Evolutionary conservation across 2,888 invertebrate species (phyloP).

Genomic region (Ernsta delagoae): DNA sequence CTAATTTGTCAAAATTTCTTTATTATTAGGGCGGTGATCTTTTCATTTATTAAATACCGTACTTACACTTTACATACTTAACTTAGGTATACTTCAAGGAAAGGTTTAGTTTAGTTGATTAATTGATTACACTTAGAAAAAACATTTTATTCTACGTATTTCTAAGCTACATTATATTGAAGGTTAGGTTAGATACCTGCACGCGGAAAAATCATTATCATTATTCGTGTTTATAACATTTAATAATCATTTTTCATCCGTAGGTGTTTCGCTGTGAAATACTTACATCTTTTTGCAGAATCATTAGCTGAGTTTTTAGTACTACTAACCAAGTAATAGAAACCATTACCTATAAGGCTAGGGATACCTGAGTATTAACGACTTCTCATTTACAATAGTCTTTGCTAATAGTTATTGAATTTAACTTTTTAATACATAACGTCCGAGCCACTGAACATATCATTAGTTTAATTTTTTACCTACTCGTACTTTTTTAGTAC

Average conservation of each 20-base stretch:
- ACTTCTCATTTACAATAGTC: constrained; percentile 20
- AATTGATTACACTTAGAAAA: no score
- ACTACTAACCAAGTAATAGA: background rate
- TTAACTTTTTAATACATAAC: constrained; percentile 18
- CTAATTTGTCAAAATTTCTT: no score
- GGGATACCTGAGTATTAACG: constrained; percentile 20
- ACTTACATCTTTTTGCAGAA: constrained; percentile 2
- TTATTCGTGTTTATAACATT: constrained; percentile 17
- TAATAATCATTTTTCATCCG: constrained; percentile 29
- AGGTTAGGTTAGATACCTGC: background rate
- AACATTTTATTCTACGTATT: no score
- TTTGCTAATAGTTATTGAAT: constrained; percentile 25
- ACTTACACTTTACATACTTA: no score
- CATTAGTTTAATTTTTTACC: constrained; percentile 19
- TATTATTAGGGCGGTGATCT: no score
- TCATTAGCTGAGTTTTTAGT: constrained; percentile 29
- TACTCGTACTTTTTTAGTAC: background rate
- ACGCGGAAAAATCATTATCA: constrained; percentile 28
- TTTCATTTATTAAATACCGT: no score
- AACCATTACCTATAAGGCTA: constrained; percentile 17
- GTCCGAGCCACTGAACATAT: background rate
- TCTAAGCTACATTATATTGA: no score
- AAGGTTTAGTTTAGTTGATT: no score
- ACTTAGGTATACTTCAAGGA: no score
- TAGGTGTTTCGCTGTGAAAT: constrained; percentile 13